Conservation (phyloP, 2,888 invertebrate species). For the Criorhina ranunculi region DNA sequence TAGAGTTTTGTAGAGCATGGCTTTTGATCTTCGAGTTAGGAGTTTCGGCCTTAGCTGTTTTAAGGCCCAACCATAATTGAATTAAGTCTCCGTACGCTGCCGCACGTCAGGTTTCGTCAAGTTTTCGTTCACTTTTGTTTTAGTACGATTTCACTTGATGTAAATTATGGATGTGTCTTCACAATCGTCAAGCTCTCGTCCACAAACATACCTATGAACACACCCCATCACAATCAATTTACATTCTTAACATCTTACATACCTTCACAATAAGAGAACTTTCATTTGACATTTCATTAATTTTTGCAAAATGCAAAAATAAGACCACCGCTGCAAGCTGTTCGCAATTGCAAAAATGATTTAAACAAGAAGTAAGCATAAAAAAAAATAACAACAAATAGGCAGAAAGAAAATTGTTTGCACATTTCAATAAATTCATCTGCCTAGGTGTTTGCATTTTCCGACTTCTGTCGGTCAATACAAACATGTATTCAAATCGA, state of each 20-base stretch:
- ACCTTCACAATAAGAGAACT: constrained; percentile 2
- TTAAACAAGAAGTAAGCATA: constrained; percentile 4
- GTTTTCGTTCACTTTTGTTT: too few species aligned
- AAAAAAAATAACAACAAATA: background rate
- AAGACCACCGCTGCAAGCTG: background rate
- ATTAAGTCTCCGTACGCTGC: too few species aligned
- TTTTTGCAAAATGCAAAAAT: constrained; percentile 46
- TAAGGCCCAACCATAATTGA: too few species aligned
- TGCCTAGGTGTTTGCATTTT: constrained; percentile 1
- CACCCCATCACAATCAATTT: background rate
- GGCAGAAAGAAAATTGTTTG: background rate
- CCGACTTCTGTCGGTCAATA: constrained; percentile 8
- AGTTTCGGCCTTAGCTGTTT: too few species aligned
- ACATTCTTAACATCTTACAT: background rate
- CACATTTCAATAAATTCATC: background rate
- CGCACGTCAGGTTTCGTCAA: too few species aligned
- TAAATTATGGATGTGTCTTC: too few species aligned
- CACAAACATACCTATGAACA: background rate
- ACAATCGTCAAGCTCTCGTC: too few species aligned
- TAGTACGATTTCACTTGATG: too few species aligned
- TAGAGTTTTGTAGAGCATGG: too few species aligned
- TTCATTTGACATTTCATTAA: constrained; percentile 43
- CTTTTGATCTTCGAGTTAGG: too few species aligned
- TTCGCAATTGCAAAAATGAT: constrained; percentile 47
- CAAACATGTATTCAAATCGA: constrained; percentile 34